Evolutionary conservation across 2,888 invertebrate genomes (phyloP).

Genomic region (Pyrrhosoma nymphula): DNA sequence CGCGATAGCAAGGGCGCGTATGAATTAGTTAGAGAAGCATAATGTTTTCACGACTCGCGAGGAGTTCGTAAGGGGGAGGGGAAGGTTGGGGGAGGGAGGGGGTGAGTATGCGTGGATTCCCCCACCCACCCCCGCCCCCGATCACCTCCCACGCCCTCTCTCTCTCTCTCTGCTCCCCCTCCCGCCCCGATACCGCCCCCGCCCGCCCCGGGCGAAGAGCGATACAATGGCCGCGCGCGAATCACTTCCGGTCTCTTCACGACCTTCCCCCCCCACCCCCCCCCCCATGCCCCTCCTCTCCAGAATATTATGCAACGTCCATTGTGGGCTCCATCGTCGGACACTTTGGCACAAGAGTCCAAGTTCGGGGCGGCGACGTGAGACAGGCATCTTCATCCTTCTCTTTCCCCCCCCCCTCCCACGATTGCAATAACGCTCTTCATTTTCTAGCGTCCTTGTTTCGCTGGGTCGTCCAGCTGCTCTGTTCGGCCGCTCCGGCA

Average conservation of each 20-base stretch:
- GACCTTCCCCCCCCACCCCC: no score
- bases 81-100: background rate
- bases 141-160: no score
- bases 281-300: background rate
- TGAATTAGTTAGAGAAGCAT: slow-evolving; percentile 11
- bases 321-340: background rate
- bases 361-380: background rate
- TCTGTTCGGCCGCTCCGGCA: no score
- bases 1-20: background rate
- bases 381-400: background rate
- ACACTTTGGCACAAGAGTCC: background rate
- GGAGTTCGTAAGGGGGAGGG: background rate
- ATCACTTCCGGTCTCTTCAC: no score
- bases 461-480: no score
- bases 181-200: background rate
- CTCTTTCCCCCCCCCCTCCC: no score
- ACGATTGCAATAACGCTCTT: no score
- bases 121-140: background rate
- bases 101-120: no score
- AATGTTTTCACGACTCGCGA: background rate
- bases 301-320: background rate
- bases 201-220: background rate
- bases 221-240: background rate
- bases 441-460: no score
- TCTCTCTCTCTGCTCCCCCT: background rate